phyloP scores from a whole-genome alignment of 2,888 invertebrate genomes.

The Pollenia angustigena region DNA sequence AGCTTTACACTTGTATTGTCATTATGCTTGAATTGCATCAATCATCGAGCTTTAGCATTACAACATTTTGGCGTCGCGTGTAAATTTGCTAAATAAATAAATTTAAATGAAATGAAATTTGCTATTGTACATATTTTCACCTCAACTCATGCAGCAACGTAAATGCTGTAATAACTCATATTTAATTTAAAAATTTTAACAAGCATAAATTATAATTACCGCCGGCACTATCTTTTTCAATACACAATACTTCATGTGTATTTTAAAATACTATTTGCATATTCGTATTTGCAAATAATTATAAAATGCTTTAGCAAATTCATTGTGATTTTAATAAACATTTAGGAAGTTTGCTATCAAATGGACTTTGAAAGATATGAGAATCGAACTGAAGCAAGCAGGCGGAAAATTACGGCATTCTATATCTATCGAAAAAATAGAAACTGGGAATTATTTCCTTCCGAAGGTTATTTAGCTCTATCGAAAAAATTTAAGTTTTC shows the following conservation, averaged over 20 bases:
- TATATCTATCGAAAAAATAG: too few species aligned
- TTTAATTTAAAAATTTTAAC: constrained; percentile 36
- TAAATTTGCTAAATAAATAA: constrained; percentile 12
- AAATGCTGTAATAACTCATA: constrained; percentile 49
- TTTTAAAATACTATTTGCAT: constrained; percentile 1
- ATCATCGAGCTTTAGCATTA: background rate
- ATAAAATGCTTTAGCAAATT: constrained; percentile 48
- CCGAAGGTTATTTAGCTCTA: too few species aligned
- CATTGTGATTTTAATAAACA: constrained; percentile 37
- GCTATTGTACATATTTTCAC: constrained; percentile 10
- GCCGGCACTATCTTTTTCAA: constrained; percentile 43
- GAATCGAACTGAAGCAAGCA: too few species aligned
- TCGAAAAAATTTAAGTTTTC: too few species aligned
- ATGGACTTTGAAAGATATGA: constrained; percentile 11
- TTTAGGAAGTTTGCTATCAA: constrained; percentile 27
- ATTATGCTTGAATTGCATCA: background rate
- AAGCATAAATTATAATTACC: constrained; percentile 47
- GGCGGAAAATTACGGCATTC: too few species aligned
- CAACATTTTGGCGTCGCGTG: background rate
- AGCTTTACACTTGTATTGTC: background rate
- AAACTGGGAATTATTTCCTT: too few species aligned
- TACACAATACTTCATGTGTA: constrained; percentile 20
- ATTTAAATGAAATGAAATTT: constrained; percentile 17
- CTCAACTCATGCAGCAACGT: constrained; percentile 40
- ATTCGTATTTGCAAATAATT: constrained; percentile 36